Evolutionary conservation across 2,888 invertebrate species (phyloP).

Genomic region (Carcina quercana): DNA sequence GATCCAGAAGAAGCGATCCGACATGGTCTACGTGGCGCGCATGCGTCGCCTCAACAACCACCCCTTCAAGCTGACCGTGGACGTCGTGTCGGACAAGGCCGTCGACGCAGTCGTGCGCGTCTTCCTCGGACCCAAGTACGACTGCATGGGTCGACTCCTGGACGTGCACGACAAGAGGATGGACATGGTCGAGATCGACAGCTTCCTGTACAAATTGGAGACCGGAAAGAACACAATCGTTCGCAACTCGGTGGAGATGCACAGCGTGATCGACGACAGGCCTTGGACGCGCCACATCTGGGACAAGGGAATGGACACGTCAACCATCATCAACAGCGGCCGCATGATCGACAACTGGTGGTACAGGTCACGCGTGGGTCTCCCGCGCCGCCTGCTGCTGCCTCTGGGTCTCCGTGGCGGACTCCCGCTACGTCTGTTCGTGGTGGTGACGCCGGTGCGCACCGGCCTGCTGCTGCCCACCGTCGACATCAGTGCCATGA

Average conservation of each 20-base stretch:
- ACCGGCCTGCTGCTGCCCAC: constrained; percentile 56
- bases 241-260: constrained; percentile 79
- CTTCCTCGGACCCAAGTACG: constrained; percentile 82
- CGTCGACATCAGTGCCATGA: constrained; percentile 60
- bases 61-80: constrained; percentile 75
- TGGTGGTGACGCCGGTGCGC: constrained; percentile 74
- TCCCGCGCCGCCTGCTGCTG: constrained; percentile 80
- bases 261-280: constrained; percentile 76
- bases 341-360: constrained; percentile 70
- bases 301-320: constrained; percentile 34
- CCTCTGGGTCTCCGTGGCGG: constrained; percentile 81
- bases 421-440: constrained; percentile 76
- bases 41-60: constrained; percentile 79
- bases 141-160: constrained; percentile 75
- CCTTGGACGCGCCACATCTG: constrained; percentile 49
- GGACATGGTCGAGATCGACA: constrained; percentile 64
- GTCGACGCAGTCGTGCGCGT: constrained; percentile 77
- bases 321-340: constrained; percentile 54
- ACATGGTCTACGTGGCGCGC: constrained; percentile 68
- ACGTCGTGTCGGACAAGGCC: constrained; percentile 71
- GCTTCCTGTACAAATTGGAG: constrained; percentile 75
- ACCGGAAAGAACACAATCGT: constrained; percentile 80
- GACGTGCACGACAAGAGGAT: constrained; percentile 58
- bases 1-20: constrained; percentile 61
- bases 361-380: constrained; percentile 70